Evolutionary conservation across 2,888 invertebrate genomes (phyloP).

Genomic region (Patella ulyssiponensis): DNA sequence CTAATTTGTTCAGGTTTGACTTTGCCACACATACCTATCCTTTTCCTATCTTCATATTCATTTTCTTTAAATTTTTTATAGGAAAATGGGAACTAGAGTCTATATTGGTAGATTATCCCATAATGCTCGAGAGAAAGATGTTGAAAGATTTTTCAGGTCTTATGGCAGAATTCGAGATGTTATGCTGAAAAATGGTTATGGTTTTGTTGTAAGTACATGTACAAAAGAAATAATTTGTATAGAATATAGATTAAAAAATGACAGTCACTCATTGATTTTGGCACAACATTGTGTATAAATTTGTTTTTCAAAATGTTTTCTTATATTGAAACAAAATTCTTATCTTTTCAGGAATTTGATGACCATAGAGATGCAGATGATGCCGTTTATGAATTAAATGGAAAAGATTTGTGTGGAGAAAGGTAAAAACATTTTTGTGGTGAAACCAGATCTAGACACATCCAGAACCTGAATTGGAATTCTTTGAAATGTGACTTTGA

Average conservation of each 20-base stretch:
- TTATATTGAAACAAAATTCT: not conserved
- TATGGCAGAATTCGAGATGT: slow-evolving; percentile 93
- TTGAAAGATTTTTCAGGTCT: slow-evolving; percentile 95
- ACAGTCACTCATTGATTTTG: not conserved
- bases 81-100: slow-evolving; percentile 74
- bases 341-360: slow-evolving; percentile 89
- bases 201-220: slow-evolving; percentile 87
- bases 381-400: slow-evolving; percentile 97
- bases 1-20: no score
- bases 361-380: slow-evolving; percentile 97
- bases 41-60: not conserved
- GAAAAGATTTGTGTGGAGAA: slow-evolving; percentile 94
- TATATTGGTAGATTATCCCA: slow-evolving; percentile 85
- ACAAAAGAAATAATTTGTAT: not conserved
- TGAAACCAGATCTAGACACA: no score
- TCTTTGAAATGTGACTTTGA: no score
- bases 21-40: no score
- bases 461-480: no score
- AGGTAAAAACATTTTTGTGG: slow-evolving; percentile 75
- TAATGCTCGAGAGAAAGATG: slow-evolving; percentile 88
- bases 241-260: not conserved
- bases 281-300: not conserved
- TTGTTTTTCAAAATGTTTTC: not conserved
- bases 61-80: slow-evolving; percentile 18
- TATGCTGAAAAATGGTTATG: slow-evolving; percentile 96